phyloP scores from a whole-genome alignment of 2,888 invertebrate species.

The Limnephilus rhombicus region DNA sequence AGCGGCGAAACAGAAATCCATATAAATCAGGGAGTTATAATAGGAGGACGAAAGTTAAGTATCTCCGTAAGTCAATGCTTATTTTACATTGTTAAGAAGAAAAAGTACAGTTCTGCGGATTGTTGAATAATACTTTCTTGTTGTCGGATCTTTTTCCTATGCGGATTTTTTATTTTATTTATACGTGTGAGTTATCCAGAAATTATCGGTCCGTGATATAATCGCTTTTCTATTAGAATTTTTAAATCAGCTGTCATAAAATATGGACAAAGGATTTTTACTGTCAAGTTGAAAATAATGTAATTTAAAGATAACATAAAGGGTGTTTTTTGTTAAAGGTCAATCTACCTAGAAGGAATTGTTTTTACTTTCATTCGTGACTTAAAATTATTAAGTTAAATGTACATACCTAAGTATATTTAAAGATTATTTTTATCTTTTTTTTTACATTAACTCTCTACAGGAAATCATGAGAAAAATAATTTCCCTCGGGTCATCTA shows the following conservation, averaged over 20 bases:
- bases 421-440: no score
- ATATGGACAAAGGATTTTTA: not conserved
- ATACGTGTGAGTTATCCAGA: not conserved
- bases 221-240: not conserved
- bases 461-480: no score
- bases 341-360: no score
- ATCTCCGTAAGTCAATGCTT: not conserved
- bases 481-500: no score
- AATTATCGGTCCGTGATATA: not conserved
- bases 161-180: not conserved
- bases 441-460: no score
- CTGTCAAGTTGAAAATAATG: not conserved
- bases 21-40: not conserved
- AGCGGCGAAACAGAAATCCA: conserved; percentile 10
- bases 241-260: not conserved
- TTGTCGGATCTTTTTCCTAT: not conserved
- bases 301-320: no score
- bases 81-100: not conserved
- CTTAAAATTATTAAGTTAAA: no score
- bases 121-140: not conserved
- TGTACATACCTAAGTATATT: no score
- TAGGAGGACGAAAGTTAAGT: not conserved
- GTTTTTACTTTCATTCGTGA: no score
- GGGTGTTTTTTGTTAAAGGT: no score
- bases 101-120: not conserved